These are phyloP conservation scores for Panthera uncia DNA, from an alignment of 2,113 vertebrate genomes.

Conservation along the genomic window DNA sequence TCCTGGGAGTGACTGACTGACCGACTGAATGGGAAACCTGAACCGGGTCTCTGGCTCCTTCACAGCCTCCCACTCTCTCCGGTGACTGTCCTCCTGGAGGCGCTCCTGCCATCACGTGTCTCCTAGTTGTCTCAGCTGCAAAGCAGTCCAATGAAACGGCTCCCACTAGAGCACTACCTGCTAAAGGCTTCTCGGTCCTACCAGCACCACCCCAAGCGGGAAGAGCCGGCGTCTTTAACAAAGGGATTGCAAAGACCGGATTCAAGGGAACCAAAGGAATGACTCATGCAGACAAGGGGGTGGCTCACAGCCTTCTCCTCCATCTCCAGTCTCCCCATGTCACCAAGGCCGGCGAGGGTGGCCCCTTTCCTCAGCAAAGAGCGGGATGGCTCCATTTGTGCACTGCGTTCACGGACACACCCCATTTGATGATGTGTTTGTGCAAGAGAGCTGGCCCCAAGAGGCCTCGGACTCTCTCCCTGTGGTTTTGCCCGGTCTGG, in stretches of 20 bases:
- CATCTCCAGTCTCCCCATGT: accelerated
- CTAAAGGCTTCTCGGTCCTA: neutral
- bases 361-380: neutral
- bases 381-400: neutral
- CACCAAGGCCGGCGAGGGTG: accelerated
- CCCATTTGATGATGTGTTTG: neutral
- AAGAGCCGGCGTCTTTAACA: neutral
- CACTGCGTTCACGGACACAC: accelerated
- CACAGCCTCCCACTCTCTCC: neutral
- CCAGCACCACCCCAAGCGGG: neutral
- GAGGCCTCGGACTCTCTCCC: neutral
- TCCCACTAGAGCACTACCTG: neutral
- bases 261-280: neutral
- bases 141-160: neutral
- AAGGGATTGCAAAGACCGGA: neutral
- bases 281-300: neutral
- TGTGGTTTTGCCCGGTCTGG: neutral
- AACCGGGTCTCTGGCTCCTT: neutral
- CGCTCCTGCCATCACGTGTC: neutral
- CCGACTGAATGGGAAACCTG: neutral
- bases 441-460: neutral
- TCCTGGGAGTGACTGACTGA: neutral
- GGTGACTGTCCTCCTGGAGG: neutral
- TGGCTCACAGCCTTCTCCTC: neutral
- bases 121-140: neutral